Conservation (phyloP, 2,113 vertebrate species). For the Ranitomeya imitator region DNA sequence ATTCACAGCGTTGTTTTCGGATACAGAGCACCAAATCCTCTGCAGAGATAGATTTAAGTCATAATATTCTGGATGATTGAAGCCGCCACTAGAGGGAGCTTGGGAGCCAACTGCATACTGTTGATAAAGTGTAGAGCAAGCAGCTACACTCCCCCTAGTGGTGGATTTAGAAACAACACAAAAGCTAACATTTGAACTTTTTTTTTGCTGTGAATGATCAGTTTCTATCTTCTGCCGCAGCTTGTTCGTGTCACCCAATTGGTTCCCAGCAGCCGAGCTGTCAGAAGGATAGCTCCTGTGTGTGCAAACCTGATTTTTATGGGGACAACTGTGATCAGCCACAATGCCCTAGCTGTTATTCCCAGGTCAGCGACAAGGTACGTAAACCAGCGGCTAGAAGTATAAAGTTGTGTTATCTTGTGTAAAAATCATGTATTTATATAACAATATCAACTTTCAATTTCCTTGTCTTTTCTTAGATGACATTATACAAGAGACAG, state of each 20-base stretch:
- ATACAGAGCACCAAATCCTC: too few relatives aligned
- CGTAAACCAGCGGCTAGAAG: background rate
- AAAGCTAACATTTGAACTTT: background rate
- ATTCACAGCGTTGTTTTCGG: too few relatives aligned
- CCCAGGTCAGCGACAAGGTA: constrained; percentile 80
- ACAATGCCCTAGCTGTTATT: constrained; percentile 85
- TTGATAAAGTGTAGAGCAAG: too few relatives aligned
- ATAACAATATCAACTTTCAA: background rate
- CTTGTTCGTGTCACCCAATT: constrained; percentile 75
- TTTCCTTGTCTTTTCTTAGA: constrained; percentile 68
- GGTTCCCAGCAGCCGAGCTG: constrained; percentile 76
- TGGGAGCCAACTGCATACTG: too few relatives aligned
- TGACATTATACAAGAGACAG: constrained; percentile 73
- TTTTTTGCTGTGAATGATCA: background rate
- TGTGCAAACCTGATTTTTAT: constrained; percentile 80
- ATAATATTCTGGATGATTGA: too few relatives aligned
- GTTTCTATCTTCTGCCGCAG: constrained; percentile 66
- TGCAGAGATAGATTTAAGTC: too few relatives aligned
- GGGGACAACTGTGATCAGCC: constrained; percentile 78
- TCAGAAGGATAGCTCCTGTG: constrained; percentile 76
- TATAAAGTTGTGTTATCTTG: background rate
- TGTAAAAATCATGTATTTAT: background rate
- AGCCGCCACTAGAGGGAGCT: too few relatives aligned
- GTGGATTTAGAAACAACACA: too few relatives aligned
- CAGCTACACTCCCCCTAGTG: too few relatives aligned